A percentile compares a stretch with the other conserved stretches of the same genome.
These are phyloP conservation scores for Thrips palmi DNA, from an alignment of 1,140 invertebrate genomes.

Conservation along the genomic window DNA sequence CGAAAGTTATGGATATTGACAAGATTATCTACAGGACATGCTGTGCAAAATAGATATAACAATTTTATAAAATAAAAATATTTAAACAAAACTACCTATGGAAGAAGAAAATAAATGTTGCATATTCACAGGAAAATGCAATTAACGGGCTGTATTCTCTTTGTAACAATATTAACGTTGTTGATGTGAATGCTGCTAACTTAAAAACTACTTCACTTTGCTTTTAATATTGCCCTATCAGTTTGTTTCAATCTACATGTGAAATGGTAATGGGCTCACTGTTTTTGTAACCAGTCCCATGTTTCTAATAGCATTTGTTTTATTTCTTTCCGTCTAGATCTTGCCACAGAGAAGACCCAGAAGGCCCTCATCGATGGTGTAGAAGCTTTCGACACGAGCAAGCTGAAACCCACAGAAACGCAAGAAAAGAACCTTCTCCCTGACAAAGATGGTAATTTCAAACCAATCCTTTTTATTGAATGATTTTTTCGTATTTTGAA, in stretches of 20 bases:
- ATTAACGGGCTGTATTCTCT: too few relatives aligned
- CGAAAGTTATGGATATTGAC: too few relatives aligned
- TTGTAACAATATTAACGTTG: too few relatives aligned
- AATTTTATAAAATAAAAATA: too few relatives aligned
- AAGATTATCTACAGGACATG: too few relatives aligned
- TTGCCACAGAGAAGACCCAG: conserved; percentile 70
- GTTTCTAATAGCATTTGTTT: conserved; percentile 10
- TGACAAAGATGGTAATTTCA: conserved; percentile 81
- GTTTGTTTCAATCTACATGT: not conserved
- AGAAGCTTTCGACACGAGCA: conserved; percentile 59
- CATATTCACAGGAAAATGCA: too few relatives aligned
- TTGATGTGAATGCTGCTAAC: too few relatives aligned
- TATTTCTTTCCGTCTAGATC: conserved; percentile 44
- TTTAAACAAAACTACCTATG: too few relatives aligned
- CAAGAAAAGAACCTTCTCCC: conserved; percentile 85
- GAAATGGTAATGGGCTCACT: conserved; percentile 3
- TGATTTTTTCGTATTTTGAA: not conserved
- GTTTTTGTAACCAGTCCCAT: too few relatives aligned
- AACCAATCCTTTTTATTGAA: conserved; percentile 5
- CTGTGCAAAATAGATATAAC: too few relatives aligned
- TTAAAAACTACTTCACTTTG: not conserved
- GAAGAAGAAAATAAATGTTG: too few relatives aligned
- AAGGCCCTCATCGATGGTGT: conserved; percentile 70
- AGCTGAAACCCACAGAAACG: conserved; percentile 82
- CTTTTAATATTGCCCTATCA: not conserved